Conservation (phyloP, 2,113 vertebrate species). For the Neodontobutis hainanensis region DNA sequence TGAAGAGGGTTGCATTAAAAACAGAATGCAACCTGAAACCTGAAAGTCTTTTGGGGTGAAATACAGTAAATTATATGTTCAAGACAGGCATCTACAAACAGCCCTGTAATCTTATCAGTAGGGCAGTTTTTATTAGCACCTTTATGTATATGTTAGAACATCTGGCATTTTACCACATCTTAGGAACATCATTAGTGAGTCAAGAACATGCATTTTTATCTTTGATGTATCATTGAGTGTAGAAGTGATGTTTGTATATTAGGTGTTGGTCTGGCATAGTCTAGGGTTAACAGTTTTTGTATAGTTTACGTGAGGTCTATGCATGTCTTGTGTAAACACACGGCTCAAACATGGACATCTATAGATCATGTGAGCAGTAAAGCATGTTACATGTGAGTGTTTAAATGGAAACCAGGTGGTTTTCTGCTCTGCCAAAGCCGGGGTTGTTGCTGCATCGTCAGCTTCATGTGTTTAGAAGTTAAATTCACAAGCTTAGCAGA, state of each 20-base stretch:
- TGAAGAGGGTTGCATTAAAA: constrained; percentile 4
- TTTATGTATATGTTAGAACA: neutral
- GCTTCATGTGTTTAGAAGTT: constrained; percentile 44
- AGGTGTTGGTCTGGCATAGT: too few species aligned
- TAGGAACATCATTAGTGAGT: neutral
- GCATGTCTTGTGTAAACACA: constrained; percentile 14
- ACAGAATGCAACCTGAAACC: neutral
- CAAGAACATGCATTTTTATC: too few species aligned
- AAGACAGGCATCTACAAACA: neutral
- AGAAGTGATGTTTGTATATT: too few species aligned
- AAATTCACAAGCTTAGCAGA: constrained; percentile 62
- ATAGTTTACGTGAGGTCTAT: neutral
- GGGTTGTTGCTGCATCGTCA: constrained; percentile 62
- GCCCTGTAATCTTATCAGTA: neutral
- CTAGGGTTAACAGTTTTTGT: neutral
- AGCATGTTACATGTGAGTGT: constrained; percentile 15
- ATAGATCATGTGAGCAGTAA: constrained; percentile 2
- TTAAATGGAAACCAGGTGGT: constrained; percentile 72
- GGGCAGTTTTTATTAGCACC: neutral
- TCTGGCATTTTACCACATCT: neutral
- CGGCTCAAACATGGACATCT: constrained; percentile 23
- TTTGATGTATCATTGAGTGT: too few species aligned
- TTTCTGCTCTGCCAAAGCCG: constrained; percentile 24
- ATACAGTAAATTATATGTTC: neutral
- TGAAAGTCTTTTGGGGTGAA: too few species aligned